These are phyloP conservation scores for Copidosoma aretas DNA, from an alignment of 2,888 invertebrate genomes.

Conservation along the genomic window DNA sequence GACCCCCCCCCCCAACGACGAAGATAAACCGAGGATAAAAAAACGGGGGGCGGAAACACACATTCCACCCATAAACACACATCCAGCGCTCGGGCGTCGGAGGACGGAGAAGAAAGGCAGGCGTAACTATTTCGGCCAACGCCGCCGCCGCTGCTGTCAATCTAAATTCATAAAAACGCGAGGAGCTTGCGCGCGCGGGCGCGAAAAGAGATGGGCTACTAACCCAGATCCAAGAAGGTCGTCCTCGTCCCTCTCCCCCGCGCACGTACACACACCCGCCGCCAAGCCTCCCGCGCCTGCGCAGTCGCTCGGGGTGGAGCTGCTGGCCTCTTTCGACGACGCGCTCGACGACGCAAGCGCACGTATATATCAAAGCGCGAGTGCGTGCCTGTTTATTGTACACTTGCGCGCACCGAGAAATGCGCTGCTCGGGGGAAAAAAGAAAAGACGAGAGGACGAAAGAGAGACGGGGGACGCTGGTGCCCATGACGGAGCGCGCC, in stretches of 20 bases:
- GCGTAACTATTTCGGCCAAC: background rate
- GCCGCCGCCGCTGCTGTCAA: slow-evolving; percentile 26
- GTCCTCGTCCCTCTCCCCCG: slow-evolving; percentile 26
- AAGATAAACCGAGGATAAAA: too few species aligned
- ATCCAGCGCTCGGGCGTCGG: background rate
- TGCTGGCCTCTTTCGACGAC: slow-evolving; percentile 23
- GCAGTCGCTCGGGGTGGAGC: slow-evolving; percentile 27
- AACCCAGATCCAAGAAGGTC: slow-evolving; percentile 45
- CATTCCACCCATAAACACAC: too few species aligned
- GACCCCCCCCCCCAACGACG: too few species aligned
- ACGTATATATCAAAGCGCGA: background rate
- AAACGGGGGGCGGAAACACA: too few species aligned
- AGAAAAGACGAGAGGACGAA: too few species aligned
- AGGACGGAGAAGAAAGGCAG: background rate
- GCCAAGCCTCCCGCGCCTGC: slow-evolving; percentile 16
- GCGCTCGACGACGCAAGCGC: slow-evolving; percentile 15
- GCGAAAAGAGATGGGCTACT: slow-evolving; percentile 43
- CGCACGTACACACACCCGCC: background rate
- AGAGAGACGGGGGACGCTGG: too few species aligned
- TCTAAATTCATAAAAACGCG: slow-evolving; percentile 38
- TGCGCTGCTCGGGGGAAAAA: too few species aligned
- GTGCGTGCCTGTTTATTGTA: background rate
- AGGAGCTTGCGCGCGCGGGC: too few species aligned
- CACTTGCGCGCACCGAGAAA: too few species aligned
- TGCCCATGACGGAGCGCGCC: too few species aligned